Base-by-base conservation (phyloP, 53 echinoderm and acorn worm genomes). In the Mesocentrotus franciscanus region DNA sequence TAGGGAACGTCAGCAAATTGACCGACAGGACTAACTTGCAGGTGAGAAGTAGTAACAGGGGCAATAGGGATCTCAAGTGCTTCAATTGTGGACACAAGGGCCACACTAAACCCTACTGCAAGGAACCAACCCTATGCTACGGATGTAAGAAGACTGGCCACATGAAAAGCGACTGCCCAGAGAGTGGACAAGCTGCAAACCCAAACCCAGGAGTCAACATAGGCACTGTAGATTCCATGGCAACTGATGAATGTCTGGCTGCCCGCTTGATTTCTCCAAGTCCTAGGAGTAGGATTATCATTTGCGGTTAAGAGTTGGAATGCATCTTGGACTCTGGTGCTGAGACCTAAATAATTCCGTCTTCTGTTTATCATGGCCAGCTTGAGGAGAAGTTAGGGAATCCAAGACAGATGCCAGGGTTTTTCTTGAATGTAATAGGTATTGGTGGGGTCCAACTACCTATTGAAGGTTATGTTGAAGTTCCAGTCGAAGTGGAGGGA, bases 261-360 rank as follows among this genome's bases (percentile, higher is more conserved):
- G n/a, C n/a, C n/a, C n/a, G n/a, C n/a, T 91, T 96, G 9, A 64
- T 96, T 20, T 90, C 91, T 30, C 75, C 34, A 8, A 93, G 95
- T 60, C 96, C 96, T 56, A 61, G 94, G 58, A 92, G 93, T 42
- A 94, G 20, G 90, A 66, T 96, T 10, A 27, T 29, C 74, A 61
- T 97, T 24, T 85, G 85, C 27, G 96, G 92, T 32, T 76, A 87
- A 33, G 72, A 78, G 24, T 87, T 91, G 2, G 96, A 72, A 8
- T 96, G 95, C 30, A 29, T 97, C 0, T 56, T 97, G 30, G 97
- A 97, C 64, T 96, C 96, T 12, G 97, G 97, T 30, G 97, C 96
- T 0, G 95, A 78, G 33, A 90, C 97, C 2, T 97, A 96, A 1
- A 32, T 97, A 1, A 92, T 97, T 29, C 95, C 96, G 9, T 85